Evolutionary conservation across 2,797 vertebrate genomes (phyloP), one percentile per base, ranked within the genome.

Genomic region (Xenopus petersii): DNA sequence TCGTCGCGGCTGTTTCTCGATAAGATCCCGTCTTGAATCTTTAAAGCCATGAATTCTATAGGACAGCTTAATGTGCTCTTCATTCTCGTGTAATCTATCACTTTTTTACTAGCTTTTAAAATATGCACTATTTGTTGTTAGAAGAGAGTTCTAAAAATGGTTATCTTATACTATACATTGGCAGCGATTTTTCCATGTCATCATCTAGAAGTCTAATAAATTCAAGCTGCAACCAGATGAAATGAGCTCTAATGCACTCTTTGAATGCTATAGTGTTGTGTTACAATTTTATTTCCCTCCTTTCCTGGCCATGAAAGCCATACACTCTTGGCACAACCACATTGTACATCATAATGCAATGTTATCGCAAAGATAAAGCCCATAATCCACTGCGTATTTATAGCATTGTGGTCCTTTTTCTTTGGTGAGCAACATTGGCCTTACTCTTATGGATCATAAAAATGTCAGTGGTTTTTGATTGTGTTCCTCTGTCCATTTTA

Each of bases 221-320:
- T 30, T 16, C 17, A 15, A 48, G 30, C 64, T 33, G 30, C 46
- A 17, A 30, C 24, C 8, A 13, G 63, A 71, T 63, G 11, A 47
- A 60, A 30, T 15, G 42, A 73, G 51, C 75, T 54, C 70, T 77
- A 73, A 77, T 77, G 75, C 64, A 48, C 70, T 67, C 24, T 77
- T 68, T 77, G 72, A 67, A 68, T 63, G 63, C 75, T 67, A 15
- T 42, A 42, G n/a, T 24, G 47, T 67, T 13, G 67, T 69, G 51
- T 69, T 69, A 69, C 67, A 17, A n/a, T 58, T 55, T 67, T 55
- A 26, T 76, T 61, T 24, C 11, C 49, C 51, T 5, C 51, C 48
- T 6, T 59, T 60, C 26, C 8, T 16, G 55, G 10, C 36, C 30
- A 59, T 42, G 58, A 71, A 72, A 47, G 64, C 72, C 47, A 7